Base-by-base conservation (phyloP, 2,888 invertebrate species). In the Agrilus biguttatus region DNA sequence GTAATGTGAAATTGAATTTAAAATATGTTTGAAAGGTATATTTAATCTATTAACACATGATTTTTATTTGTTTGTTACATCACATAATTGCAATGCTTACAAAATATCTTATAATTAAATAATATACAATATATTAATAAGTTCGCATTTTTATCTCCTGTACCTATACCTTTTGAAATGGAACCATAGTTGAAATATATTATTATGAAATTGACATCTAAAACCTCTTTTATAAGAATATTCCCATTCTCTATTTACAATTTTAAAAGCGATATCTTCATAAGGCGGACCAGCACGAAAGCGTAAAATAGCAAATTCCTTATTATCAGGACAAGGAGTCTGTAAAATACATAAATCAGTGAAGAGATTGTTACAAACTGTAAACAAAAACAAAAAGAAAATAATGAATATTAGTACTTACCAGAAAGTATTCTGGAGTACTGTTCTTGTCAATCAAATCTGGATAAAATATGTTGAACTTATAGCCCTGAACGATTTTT, bases 401-500 rank as follows among this genome's bases (percentile, higher is more conserved):
- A 21, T 34, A 39, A 3, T 21, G 21, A 2, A 36, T 32, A 5
- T 37, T 19, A 28, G 47, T 45, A 66, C 71, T 72, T 67, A 86
- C 86, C 69, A 96, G 69, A 44, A 83, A 87, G 68, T 97, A 98
- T 62, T 90, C 84, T 0, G 98, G 98, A 12, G 97, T 92, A 45
- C 82, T 74, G 48, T 73, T 75, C 62, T 93, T 92, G 64, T 97
- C 91, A 54, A 98, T 95, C 47, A 98, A 76, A 72, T 99, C 98
- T 0, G 98, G 97, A 71, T 96, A 99, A 71, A 99, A 98, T 55
- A 98, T 98, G 69, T 99, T 99, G 68, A 99, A 99, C 67, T 98
- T 97, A 73, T 98, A 99, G 7, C 98, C 98, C 68, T 98, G 98
- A 1, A 99, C 98, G 60, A 98, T 96, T 72, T 99, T 99, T 1